Percentiles rank a stretch among this genome's conserved stretches.
Evolutionary conservation across 2,888 invertebrate species (phyloP).

Genomic region (Drosophila subsilvestris): DNA sequence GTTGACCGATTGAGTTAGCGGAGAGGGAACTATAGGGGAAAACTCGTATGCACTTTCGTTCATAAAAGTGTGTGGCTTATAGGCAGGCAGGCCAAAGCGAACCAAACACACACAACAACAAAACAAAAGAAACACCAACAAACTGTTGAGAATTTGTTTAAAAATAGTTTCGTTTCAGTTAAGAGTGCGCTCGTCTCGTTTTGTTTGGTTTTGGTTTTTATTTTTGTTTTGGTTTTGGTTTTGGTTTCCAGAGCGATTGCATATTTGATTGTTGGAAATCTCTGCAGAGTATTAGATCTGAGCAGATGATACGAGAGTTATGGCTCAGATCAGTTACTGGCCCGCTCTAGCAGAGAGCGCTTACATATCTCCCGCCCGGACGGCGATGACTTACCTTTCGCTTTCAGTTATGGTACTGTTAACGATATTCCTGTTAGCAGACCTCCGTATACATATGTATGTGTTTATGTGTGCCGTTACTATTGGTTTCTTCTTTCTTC

Average conservation of each 20-base stretch:
- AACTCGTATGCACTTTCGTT: neutral
- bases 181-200: slow-evolving; percentile 5
- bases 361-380: neutral
- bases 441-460: no score
- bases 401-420: neutral
- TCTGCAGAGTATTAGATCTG: neutral
- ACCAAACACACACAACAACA: neutral
- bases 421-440: neutral
- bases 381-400: neutral
- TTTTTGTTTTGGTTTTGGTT: slow-evolving; percentile 3
- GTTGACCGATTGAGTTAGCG: neutral
- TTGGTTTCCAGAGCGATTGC: slow-evolving; percentile 17
- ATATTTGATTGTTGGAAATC: neutral
- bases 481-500: neutral
- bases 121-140: slow-evolving; percentile 18
- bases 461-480: neutral
- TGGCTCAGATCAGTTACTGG: neutral
- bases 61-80: neutral
- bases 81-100: neutral
- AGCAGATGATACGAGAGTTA: neutral
- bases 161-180: slow-evolving; percentile 35
- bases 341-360: neutral
- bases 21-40: neutral
- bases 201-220: slow-evolving; percentile 8
- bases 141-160: slow-evolving; percentile 18